Percentiles rank a stretch among this genome's conserved stretches.
Evolutionary conservation across 2,113 vertebrate species (phyloP).

Genomic region (Leucopternis melanops): DNA sequence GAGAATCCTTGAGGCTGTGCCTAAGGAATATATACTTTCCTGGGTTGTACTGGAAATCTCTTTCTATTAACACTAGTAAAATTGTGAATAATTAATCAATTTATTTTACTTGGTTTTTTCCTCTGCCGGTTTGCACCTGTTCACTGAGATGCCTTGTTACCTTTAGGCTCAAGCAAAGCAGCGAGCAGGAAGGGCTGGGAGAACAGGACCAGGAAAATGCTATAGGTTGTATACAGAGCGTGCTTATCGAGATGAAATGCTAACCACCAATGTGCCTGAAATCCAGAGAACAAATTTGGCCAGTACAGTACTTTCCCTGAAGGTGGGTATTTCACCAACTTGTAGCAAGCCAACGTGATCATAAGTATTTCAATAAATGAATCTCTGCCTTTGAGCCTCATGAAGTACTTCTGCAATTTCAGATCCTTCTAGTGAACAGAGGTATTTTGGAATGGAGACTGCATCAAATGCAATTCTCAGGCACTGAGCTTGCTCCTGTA

Average conservation of each 20-base stretch:
- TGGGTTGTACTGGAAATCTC: not conserved
- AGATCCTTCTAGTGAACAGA: not conserved
- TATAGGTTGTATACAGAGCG: constrained; percentile 95
- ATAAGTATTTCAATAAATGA: not conserved
- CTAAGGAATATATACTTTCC: not conserved
- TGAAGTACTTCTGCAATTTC: not conserved
- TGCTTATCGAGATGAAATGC: constrained; percentile 97
- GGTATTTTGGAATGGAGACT: not conserved
- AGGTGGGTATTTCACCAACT: constrained; percentile 71
- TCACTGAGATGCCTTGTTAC: not conserved
- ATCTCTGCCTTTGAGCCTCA: not conserved
- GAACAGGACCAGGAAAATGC: constrained; percentile 93
- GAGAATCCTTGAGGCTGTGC: not conserved
- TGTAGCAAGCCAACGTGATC: not conserved
- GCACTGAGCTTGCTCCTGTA: not conserved
- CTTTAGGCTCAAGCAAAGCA: constrained; percentile 95
- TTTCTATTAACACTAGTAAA: not conserved
- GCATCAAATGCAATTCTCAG: not conserved
- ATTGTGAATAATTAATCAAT: not conserved
- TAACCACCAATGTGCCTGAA: constrained; percentile 96
- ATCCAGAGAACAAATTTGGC: constrained; percentile 98
- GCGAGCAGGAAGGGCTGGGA: constrained; percentile 89
- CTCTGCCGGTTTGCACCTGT: not conserved
- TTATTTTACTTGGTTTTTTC: not conserved
- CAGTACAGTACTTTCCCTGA: constrained; percentile 95